Evolutionary conservation across 2,888 invertebrate species (phyloP).

Genomic region (Metallyticus violacea): DNA sequence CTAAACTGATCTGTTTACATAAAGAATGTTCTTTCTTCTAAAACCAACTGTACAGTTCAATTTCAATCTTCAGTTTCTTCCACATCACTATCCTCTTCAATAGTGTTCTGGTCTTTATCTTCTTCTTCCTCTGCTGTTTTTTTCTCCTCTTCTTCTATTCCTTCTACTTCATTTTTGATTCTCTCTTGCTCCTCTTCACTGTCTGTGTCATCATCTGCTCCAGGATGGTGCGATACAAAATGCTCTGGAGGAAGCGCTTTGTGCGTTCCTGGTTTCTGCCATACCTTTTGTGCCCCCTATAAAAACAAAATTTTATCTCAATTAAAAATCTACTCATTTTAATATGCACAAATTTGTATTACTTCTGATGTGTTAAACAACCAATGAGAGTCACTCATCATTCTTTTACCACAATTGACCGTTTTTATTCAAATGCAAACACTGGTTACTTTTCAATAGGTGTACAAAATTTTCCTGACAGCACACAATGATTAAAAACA

Average conservation of each 20-base stretch:
- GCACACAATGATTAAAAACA: too few relatives aligned
- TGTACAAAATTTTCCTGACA: too few relatives aligned
- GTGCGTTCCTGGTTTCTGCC: constrained; percentile 62
- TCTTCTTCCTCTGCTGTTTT: background rate
- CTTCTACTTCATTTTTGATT: constrained; percentile 28
- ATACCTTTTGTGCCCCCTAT: constrained; percentile 52
- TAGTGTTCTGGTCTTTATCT: background rate
- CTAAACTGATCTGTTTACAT: too few relatives aligned
- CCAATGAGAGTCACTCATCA: too few relatives aligned
- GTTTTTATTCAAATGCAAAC: too few relatives aligned
- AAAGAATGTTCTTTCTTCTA: too few relatives aligned
- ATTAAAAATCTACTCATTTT: too few relatives aligned
- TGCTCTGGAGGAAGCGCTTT: constrained; percentile 54
- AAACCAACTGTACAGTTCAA: too few relatives aligned
- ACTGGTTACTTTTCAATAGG: too few relatives aligned
- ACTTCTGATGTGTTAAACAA: too few relatives aligned
- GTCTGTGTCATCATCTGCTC: constrained; percentile 54
- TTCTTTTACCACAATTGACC: too few relatives aligned
- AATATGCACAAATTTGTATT: too few relatives aligned
- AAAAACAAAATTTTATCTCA: constrained; percentile 36
- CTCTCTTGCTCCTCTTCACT: constrained; percentile 61
- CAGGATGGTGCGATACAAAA: constrained; percentile 64
- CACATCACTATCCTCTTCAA: background rate
- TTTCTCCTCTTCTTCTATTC: background rate
- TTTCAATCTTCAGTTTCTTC: background rate